These are phyloP conservation scores for Heliconius ismenius DNA, from an alignment of 2,888 invertebrate species.

Conservation along the genomic window DNA sequence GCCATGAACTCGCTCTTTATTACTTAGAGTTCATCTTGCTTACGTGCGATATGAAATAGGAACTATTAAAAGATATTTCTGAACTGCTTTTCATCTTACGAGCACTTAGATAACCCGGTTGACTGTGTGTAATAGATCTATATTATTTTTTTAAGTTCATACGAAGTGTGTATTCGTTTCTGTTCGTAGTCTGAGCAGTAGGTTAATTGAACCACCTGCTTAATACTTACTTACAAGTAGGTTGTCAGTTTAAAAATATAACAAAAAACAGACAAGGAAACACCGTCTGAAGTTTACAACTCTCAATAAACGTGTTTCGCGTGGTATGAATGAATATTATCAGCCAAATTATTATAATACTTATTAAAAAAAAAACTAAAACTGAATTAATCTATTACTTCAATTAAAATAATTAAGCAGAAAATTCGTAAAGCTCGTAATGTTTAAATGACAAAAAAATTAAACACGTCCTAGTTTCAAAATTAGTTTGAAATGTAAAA, in stretches of 20 bases:
- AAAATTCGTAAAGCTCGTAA: not conserved
- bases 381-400: not conserved
- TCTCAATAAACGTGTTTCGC: conserved; percentile 34
- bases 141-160: not conserved
- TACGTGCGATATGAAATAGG: conserved; percentile 51
- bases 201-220: conserved; percentile 5
- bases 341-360: conserved; percentile 8
- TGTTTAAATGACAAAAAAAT: not conserved
- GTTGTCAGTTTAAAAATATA: conserved; percentile 3
- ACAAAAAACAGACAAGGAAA: conserved; percentile 33
- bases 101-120: conserved; percentile 29
- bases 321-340: conserved; percentile 37
- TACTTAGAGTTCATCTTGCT: conserved; percentile 71
- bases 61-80: conserved; percentile 43
- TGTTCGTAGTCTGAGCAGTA: not conserved
- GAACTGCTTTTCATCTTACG: conserved; percentile 33
- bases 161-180: not conserved
- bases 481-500: conserved; percentile 14
- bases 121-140: conserved; percentile 11
- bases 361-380: not conserved
- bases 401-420: not conserved
- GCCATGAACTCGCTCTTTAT: conserved; percentile 74
- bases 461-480: not conserved
- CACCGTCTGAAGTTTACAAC: conserved; percentile 22
- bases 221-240: not conserved